Evolutionary conservation across 2,797 vertebrate species (phyloP), one percentile per base, ranked within the genome.

Genomic region (Brotula barbata): DNA sequence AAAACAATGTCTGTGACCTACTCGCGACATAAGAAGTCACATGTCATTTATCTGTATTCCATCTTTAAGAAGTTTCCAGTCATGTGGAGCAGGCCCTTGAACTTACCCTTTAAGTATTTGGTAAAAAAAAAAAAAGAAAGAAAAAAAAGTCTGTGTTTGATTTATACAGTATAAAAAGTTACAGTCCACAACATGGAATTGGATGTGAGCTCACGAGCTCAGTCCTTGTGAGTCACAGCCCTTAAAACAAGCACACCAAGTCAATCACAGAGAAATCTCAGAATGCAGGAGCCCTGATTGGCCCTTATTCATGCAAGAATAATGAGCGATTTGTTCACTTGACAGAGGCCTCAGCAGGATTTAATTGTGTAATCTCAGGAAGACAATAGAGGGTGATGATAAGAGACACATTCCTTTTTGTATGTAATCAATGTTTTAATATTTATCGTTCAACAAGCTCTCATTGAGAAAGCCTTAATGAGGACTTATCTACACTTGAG

Each of bases 401-500:
- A 68, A 83, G 71, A 78, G 71, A 73, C 68, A 46, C 53, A 43
- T 64, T 77, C 46, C 64, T 82, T 85, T 86, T 88, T 86, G 72
- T 85, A 72, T 71, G 64, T 74, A 88, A 89, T 88, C 85, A 84
- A 81, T 84, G 77, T 81, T n/a, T 83, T 86, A 81, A 87, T 85
- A 85, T 88, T 80, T 83, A 80, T 82, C 68, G 69, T 82, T 78
- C 63, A 77, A 77, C 81, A 80, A 62, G 86, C 78, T 82, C 76
- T 85, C 73, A 71, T 70, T 70, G 67, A 66, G 70, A 73, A 73
- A 55, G 65, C 56, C 66, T 69, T 83, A 83, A 89, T 85, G 75
- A 85, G 83, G 62, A 83, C 74, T 83, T 85, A 60, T 84, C 76
- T 77, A 63, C 73, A 78, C 68, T 74, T 54, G 60, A 88, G 76